phyloP scores from a whole-genome alignment of 2,113 vertebrate species.

The Caloenas nicobarica region DNA sequence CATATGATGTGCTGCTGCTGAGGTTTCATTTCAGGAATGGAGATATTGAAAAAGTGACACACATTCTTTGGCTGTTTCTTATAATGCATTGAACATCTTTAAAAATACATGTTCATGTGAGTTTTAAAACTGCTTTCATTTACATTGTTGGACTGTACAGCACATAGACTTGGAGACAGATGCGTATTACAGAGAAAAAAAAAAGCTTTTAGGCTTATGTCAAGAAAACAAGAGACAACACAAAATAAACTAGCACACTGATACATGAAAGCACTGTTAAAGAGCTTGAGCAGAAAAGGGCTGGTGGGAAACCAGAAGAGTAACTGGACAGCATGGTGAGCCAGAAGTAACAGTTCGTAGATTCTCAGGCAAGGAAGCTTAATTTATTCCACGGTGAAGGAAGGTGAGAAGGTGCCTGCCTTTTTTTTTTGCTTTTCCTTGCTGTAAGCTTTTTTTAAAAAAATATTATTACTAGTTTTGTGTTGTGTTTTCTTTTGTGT shows the following conservation, averaged over 20 bases:
- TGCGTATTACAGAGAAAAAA: neutral
- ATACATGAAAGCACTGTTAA: neutral
- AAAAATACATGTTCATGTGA: neutral
- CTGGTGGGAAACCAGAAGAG: neutral
- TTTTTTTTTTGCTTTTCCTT: neutral
- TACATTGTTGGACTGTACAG: neutral
- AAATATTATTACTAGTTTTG: neutral
- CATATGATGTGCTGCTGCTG: neutral
- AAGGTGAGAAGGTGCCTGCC: neutral
- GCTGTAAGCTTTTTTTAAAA: neutral
- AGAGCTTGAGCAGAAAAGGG: neutral
- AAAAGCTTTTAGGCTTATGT: constrained; percentile 12
- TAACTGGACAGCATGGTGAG: neutral
- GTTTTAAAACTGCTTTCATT: constrained; percentile 10
- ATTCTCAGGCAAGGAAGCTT: neutral
- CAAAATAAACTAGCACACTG: neutral
- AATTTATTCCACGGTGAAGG: neutral
- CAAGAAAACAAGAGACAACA: neutral
- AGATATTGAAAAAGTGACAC: neutral
- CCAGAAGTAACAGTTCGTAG: neutral
- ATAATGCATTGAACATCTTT: neutral
- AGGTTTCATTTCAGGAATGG: neutral
- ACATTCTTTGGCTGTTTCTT: neutral
- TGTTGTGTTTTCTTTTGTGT: too few relatives aligned
- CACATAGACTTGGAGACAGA: neutral